Evolutionary conservation across 2,797 vertebrate genomes (phyloP), one percentile per base, ranked within the genome.

Genomic region (Semotilus atromaculatus): DNA sequence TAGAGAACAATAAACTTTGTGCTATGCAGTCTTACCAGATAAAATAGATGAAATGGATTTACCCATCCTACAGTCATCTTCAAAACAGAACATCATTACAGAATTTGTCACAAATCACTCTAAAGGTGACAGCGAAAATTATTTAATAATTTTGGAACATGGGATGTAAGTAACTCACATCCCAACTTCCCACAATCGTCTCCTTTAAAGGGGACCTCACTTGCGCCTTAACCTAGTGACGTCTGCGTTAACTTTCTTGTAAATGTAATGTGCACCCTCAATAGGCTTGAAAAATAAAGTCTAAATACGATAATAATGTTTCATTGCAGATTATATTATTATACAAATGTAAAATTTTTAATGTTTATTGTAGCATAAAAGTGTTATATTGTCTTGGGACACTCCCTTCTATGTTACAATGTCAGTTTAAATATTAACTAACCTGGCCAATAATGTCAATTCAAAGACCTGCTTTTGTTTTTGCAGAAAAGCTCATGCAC

Each of bases 181-280:
- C 43, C 45, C 51, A n/a, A 73, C 18, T 81, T 51, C 29, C 78
- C 81, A 53, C 34, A 67, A n/a, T 86, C 38, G 14, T 73, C 38
- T 64, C 13, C 60, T 62, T 81, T 34, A 73, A 68, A 83, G 26
- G 81, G 51, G 31, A 85, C 23, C 40, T 75, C 53, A 66, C 7
- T 81, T 60, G 68, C 77, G 5, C 85, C 34, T 80, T 68, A 77
- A 79, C 72, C 38, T 72, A 72, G 51, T 55, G 34, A 64, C 26
- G 7, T 73, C 82, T 73, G 18, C 58, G 73, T 85, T 31, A 7
- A 74, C 31, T 36, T 66, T 80, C 67, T 34, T 80, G 88, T 85
- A 85, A 89, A 81, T 85, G 76, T 67, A 78, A 13, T 58, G 48
- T 55, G 36, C 45, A 40, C 45, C 23, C 23, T 36, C 16, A 21